Evolutionary conservation across 2,888 invertebrate species (phyloP), one percentile per base, ranked within the genome.

Genomic region (Stegana nigrithorax): DNA sequence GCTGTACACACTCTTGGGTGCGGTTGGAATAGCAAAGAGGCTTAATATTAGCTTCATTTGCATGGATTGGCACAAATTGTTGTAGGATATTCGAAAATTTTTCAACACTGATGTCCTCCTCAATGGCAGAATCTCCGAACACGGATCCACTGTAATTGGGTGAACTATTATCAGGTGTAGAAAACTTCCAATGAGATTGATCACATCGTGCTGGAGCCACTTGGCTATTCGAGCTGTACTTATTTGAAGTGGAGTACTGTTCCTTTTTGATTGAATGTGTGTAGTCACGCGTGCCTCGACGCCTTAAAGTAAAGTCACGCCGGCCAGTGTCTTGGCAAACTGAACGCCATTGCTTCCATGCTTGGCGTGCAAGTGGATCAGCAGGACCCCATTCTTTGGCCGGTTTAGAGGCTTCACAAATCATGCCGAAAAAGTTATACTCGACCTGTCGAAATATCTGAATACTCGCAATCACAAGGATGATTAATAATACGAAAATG

Each of bases 361-460:
- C 83, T 62, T 86, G 86, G 0, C 86, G 76, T 0, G 86, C 86
- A 62, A 86, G 65, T 0, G 86, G 86, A 75, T 86, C 86, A 1
- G 85, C 85, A 10, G 86, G 86, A 2, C 86, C 86, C 86, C 86
- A 86, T 72, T 86, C 86, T 66, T 86, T 86, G 2, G 86, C 84
- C n/a, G 86, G 80, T 55, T 85, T 85, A 0, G 85, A 84, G 2
- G 86, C 85, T 66, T 86, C 86, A 59, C 84, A 85, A 14, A 86
- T 86, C 85, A 85, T 85, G 61, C 86, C 85, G 55, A 85, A 85
- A 73, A 85, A 85, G 66, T 86, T 86, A 60, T 86, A 86, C 62
- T 86, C 86, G n/a, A 86, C 85, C 70, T 86, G 86, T 1, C 84
- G 82, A 62, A 84, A 85, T 62, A 85, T 84, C 67, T 85, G 85